phyloP scores from a whole-genome alignment of 2,113 vertebrate species.

The Dinomys branickii region DNA sequence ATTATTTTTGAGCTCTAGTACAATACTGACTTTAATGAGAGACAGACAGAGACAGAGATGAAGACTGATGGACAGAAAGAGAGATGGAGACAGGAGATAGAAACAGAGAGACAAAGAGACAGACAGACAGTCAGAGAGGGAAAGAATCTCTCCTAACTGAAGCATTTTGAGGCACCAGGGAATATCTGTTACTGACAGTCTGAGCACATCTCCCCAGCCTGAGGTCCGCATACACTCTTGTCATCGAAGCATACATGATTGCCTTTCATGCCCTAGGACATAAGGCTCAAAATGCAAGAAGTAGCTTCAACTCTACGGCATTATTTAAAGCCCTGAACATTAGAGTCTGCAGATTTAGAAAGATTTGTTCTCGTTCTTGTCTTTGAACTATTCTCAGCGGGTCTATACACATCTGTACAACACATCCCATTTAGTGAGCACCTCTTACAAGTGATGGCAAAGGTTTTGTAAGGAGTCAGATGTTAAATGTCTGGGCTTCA shows the following conservation, averaged over 20 bases:
- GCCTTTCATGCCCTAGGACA: neutral
- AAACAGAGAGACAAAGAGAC: neutral
- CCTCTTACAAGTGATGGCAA: neutral
- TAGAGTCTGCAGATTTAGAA: neutral
- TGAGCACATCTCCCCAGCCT: neutral
- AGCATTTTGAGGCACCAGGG: neutral
- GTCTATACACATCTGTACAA: neutral
- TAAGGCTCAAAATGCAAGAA: neutral
- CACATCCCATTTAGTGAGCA: neutral
- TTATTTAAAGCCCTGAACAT: neutral
- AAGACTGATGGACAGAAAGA: neutral
- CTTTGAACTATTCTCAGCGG: neutral
- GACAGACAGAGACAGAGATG: neutral
- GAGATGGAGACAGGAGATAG: no score
- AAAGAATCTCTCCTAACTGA: neutral
- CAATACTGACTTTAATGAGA: neutral
- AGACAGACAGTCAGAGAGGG: neutral
- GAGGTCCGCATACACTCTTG: neutral
- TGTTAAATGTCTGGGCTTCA: neutral
- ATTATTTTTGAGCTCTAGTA: neutral
- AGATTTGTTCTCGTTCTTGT: neutral
- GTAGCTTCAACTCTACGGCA: neutral
- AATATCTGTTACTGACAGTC: neutral
- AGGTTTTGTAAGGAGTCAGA: neutral
- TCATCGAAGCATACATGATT: neutral